Conservation (phyloP, 2,113 vertebrate species). For the Chionis minor region DNA sequence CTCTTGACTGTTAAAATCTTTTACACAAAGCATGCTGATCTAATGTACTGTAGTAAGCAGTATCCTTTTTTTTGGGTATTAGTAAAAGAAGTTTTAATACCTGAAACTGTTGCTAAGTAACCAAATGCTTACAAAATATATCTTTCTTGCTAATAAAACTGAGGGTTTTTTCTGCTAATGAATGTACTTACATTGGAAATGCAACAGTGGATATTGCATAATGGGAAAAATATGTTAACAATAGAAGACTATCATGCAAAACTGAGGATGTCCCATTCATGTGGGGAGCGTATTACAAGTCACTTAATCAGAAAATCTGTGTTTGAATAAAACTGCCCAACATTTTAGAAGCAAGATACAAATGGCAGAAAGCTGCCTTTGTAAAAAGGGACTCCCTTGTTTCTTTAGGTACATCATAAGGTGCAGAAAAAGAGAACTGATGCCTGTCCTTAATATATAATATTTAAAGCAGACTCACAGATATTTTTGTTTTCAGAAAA, state of each 20-base stretch:
- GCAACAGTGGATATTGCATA: background rate
- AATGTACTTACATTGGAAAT: conserved; percentile 10
- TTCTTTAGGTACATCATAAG: background rate
- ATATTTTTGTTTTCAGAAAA: background rate
- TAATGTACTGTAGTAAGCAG: conserved; percentile 57
- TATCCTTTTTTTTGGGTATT: background rate
- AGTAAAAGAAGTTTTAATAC: conserved; percentile 55
- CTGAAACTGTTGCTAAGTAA: conserved; percentile 71
- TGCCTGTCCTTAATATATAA: background rate
- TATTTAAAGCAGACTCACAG: background rate
- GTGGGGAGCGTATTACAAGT: background rate
- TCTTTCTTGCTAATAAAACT: conserved; percentile 45
- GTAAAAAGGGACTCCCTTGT: background rate
- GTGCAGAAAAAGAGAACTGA: background rate
- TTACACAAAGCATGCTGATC: conserved; percentile 74
- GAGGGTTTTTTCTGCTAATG: background rate
- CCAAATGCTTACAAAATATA: conserved; percentile 53
- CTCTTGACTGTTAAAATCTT: conserved; percentile 82
- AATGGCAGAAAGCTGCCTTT: background rate
- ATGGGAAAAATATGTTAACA: background rate
- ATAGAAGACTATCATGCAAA: background rate
- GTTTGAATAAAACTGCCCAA: background rate
- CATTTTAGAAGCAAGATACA: background rate
- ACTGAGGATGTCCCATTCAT: background rate
- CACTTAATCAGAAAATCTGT: background rate